phyloP scores from a whole-genome alignment of 2,797 vertebrate species.

The Megaceryle alcyon region DNA sequence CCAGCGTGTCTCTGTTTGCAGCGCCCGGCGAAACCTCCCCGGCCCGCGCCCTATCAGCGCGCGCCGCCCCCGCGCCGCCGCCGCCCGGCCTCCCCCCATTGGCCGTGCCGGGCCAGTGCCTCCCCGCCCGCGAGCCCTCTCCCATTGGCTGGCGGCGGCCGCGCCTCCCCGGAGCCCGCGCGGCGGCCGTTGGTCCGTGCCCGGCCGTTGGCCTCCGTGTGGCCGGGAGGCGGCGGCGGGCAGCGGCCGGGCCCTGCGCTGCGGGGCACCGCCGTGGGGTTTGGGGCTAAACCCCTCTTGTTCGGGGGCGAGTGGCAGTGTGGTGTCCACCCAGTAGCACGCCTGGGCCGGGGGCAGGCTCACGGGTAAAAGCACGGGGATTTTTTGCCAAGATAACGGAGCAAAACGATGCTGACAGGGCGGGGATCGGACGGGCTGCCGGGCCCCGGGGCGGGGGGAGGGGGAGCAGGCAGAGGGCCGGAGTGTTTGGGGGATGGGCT shows the following conservation, averaged over 20 bases:
- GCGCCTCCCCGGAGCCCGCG: not conserved
- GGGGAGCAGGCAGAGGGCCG: not conserved
- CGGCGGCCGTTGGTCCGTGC: no score
- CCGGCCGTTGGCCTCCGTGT: no score
- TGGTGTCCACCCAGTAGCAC: not conserved
- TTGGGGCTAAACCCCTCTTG: not conserved
- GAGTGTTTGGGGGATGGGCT: fast-evolving
- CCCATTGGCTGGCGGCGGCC: not conserved
- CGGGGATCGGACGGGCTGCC: fast-evolving
- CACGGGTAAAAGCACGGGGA: not conserved
- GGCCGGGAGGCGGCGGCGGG: no score
- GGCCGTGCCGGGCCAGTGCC: not conserved
- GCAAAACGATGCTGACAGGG: not conserved
- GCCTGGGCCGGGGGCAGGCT: not conserved
- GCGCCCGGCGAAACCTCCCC: not conserved
- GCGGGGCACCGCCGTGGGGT: not conserved
- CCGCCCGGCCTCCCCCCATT: not conserved
- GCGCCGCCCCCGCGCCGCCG: not conserved
- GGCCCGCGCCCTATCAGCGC: not conserved
- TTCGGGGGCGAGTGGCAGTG: fast-evolving
- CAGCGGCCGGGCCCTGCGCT: no score
- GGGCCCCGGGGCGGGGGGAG: no score
- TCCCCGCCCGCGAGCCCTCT: not conserved
- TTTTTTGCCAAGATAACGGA: not conserved
- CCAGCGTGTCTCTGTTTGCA: not conserved